These are phyloP conservation scores for Melanotaenia duboulayi DNA, from an alignment of 2,113 vertebrate genomes.

Conservation along the genomic window DNA sequence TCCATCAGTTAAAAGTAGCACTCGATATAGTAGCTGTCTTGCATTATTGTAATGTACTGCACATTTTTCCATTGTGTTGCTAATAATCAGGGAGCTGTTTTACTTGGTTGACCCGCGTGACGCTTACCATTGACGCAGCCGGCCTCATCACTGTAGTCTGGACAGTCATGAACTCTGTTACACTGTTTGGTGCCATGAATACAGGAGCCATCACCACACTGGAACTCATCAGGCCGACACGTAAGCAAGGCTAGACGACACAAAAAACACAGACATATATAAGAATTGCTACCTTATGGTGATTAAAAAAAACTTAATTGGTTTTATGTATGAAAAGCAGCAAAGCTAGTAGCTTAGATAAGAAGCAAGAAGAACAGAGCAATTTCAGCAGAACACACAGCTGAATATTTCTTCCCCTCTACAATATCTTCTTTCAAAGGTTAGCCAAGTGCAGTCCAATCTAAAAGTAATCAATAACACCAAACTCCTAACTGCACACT, in stretches of 20 bases:
- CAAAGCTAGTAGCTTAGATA: neutral
- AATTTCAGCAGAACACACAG: neutral
- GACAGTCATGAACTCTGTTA: slow-evolving; percentile 90
- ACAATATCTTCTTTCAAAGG: neutral
- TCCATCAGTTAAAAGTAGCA: too few species aligned
- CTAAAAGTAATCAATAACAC: slow-evolving; percentile 48
- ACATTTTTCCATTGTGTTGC: too few species aligned
- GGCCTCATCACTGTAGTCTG: slow-evolving; percentile 91
- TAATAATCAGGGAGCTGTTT: too few species aligned
- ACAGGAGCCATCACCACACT: slow-evolving; percentile 92
- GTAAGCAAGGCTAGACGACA: slow-evolving; percentile 86
- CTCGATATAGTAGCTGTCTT: too few species aligned
- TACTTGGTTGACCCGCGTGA: neutral
- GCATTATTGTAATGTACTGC: too few species aligned
- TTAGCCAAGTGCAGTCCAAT: slow-evolving; percentile 34
- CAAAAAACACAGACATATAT: slow-evolving; percentile 4
- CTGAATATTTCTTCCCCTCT: neutral
- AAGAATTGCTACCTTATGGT: neutral
- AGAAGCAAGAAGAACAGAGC: neutral
- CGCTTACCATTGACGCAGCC: slow-evolving; percentile 90
- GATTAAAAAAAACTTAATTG: neutral
- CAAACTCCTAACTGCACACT: slow-evolving; percentile 27
- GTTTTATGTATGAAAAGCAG: neutral
- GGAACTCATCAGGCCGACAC: slow-evolving; percentile 93
- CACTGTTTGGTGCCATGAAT: slow-evolving; percentile 93